Percentiles rank a stretch among this genome's conserved stretches.
These are phyloP conservation scores for Sebastes steindachneri DNA, from an alignment of 2,797 vertebrate species.

Conservation along the genomic window DNA sequence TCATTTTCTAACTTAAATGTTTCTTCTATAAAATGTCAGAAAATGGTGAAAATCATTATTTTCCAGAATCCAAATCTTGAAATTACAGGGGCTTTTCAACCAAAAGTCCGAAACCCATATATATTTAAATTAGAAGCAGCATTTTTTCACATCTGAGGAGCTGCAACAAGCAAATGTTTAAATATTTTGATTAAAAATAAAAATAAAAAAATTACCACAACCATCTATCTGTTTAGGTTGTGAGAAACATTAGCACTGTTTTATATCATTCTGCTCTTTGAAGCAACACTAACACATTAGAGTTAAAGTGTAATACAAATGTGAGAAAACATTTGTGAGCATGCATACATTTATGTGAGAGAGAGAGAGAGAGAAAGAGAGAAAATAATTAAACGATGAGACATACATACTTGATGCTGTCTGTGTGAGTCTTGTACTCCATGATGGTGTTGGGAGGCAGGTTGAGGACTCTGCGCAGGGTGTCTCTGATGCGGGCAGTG, in stretches of 20 bases:
- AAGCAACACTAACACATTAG: background rate
- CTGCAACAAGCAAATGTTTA: background rate
- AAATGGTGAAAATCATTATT: background rate
- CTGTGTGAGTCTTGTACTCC: constrained; percentile 91
- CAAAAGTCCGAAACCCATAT: background rate
- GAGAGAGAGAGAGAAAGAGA: constrained; percentile 16
- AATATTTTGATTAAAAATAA: background rate
- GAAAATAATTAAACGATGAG: constrained; percentile 57
- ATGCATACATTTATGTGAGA: constrained; percentile 12
- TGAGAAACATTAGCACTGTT: background rate
- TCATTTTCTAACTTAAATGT: background rate
- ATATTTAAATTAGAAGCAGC: background rate
- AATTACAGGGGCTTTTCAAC: background rate
- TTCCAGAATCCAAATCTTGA: background rate
- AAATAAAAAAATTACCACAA: background rate
- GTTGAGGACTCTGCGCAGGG: constrained; percentile 87
- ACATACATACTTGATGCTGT: constrained; percentile 90
- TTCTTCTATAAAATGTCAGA: background rate
- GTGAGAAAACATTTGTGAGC: background rate
- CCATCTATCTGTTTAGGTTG: background rate
- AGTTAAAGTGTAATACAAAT: background rate
- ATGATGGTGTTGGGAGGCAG: constrained; percentile 90
- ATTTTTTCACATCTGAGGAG: background rate
- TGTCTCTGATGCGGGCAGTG: constrained; percentile 88
- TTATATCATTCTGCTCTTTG: background rate